phyloP scores from a whole-genome alignment of 37 sponge, comb jelly and placozoan genomes.

The Corticium candelabrum region DNA sequence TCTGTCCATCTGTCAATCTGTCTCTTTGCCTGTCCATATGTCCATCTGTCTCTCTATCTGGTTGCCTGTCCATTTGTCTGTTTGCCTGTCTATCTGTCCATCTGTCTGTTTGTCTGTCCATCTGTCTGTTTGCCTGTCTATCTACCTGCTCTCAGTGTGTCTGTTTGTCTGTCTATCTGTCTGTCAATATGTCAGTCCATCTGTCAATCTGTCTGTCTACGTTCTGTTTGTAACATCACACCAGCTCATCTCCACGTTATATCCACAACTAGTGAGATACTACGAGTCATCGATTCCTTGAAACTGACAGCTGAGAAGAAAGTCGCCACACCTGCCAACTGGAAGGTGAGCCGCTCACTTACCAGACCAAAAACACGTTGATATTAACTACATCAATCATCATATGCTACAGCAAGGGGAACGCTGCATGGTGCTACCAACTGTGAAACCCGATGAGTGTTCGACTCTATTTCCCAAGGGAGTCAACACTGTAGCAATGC shows the following conservation, averaged over 20 bases:
- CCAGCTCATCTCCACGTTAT: background rate
- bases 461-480: slow-evolving; percentile 73
- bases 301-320: slow-evolving; percentile 92
- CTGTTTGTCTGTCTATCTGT: too few relatives aligned
- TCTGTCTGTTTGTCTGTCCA: too few relatives aligned
- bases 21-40: too few relatives aligned
- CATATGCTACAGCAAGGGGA: slow-evolving; percentile 56
- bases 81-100: too few relatives aligned
- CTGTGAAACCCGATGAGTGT: slow-evolving; percentile 73
- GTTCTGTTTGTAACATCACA: background rate
- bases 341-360: slow-evolving; percentile 45
- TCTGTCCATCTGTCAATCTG: too few relatives aligned
- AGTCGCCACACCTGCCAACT: slow-evolving; percentile 98
- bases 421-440: slow-evolving; percentile 93
- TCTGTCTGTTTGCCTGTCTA: too few relatives aligned
- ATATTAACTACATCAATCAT: background rate
- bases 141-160: too few relatives aligned
- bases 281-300: slow-evolving; percentile 91
- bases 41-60: too few relatives aligned
- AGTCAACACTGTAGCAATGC: slow-evolving; percentile 44
- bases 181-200: too few relatives aligned
- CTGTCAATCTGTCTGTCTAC: too few relatives aligned
- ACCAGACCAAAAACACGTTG: background rate
- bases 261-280: slow-evolving; percentile 54
- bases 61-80: too few relatives aligned